These are phyloP conservation scores for Indicator indicator DNA, from an alignment of 2,113 vertebrate genomes.

Conservation along the genomic window DNA sequence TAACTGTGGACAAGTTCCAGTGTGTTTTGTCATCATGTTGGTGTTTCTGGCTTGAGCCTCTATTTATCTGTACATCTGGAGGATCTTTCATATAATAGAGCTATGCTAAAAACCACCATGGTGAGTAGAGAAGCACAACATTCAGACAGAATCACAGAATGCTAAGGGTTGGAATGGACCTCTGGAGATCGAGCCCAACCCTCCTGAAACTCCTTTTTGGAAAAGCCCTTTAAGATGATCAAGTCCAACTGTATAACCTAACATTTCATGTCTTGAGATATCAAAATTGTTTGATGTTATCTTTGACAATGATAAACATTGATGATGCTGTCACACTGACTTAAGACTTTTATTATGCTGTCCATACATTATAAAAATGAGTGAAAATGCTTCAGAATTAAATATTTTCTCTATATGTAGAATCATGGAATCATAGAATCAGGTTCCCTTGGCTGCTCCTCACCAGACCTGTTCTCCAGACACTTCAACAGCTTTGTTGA, in stretches of 20 bases:
- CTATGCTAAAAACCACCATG: background rate
- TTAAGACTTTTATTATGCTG: background rate
- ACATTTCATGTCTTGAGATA: background rate
- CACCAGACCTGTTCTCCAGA: too few species aligned
- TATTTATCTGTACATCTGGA: accelerated
- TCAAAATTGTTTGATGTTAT: background rate
- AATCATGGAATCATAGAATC: too few species aligned
- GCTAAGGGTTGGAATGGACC: too few species aligned
- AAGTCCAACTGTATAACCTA: too few species aligned
- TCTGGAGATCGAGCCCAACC: too few species aligned
- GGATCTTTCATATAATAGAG: background rate
- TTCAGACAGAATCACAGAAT: background rate
- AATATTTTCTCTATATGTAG: background rate
- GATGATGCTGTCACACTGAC: background rate
- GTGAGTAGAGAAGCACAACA: background rate
- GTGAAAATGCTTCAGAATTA: background rate
- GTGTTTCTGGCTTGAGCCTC: background rate
- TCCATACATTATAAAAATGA: background rate
- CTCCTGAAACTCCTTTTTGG: too few species aligned
- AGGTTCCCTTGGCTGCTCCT: too few species aligned
- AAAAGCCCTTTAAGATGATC: too few species aligned
- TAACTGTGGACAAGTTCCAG: background rate
- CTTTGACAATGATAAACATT: background rate
- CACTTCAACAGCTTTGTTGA: too few species aligned
- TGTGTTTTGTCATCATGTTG: background rate